Evolutionary conservation across 53 echinoderm and acorn worm genomes (phyloP), one percentile per base, ranked within the genome.

Genomic region (Astropecten irregularis): DNA sequence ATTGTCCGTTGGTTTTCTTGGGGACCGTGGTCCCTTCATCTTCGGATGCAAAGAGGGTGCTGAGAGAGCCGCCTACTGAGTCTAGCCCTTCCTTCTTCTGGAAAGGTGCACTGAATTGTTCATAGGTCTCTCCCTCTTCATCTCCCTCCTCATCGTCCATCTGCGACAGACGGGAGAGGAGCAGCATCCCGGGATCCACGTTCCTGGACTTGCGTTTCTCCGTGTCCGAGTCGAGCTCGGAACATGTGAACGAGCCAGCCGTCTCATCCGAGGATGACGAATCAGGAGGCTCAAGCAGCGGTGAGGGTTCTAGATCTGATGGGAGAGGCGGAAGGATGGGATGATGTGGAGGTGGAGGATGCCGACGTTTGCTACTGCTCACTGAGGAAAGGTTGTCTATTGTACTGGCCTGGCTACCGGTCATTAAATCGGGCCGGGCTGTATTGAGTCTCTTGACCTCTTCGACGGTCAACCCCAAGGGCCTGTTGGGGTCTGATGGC

Each of bases 231-330:
- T 96, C 93, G 59, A 88, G 83, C 77, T 95, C 96, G 2, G 96
- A 96, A 47, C 96, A 96, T 53, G 96, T 96, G 85, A 96, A 96
- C 20, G 96, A 96, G 57, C 89, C 96, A 32, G 91, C 91, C 21
- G 91, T 96, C 71, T 96, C 96, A 27, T 96, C 96, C 16, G 90
- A 87, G 15, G 96, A 89, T 29, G 82, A 85, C 1, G 92, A 92
- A 29, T 92, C 92, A 0, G 93, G 93, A 26, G 96, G 89, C 73
- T 92, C 93, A 30, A 93, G 85, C 18, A 96, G 87, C 14, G 82
- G 90, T 21, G 93, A 65, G 8, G 88, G 86, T 40, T 68, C 83
- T 29, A 69, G 55, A 54, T 73, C 60, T 26, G 84, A 57, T 1
- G 59, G 85, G 1, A 60, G 46, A 25, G 64, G 56, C 31, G 86